Evolutionary conservation across 2,888 invertebrate genomes (phyloP).

Genomic region (Lepidochitona cinerea): DNA sequence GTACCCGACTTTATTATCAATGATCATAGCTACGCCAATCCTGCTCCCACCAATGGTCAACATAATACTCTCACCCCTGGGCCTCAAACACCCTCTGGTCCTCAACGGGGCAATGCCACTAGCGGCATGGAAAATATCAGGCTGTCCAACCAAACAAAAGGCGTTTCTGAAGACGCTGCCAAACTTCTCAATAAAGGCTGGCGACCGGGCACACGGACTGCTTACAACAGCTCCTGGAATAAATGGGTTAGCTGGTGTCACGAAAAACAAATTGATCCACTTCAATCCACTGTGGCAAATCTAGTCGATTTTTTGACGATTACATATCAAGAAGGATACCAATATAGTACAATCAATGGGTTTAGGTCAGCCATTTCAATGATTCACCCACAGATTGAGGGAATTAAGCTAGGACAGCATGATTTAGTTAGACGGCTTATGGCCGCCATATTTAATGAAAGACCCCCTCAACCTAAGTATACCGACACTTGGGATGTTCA

Average conservation of each 20-base stretch:
- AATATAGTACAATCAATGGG: conserved; percentile 9
- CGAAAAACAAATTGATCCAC: conserved; percentile 13
- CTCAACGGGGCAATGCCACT: not conserved
- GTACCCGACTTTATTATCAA: conserved; percentile 11
- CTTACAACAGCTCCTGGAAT: conserved; percentile 21
- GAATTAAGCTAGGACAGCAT: conserved; percentile 10
- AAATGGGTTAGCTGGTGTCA: conserved; percentile 21
- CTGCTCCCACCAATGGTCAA: conserved; percentile 5
- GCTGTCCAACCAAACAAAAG: conserved; percentile 1
- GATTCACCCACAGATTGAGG: conserved; percentile 10
- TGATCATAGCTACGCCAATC: conserved; percentile 9
- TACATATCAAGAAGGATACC: not conserved
- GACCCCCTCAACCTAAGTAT: conserved; percentile 15
- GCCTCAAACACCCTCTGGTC: conserved; percentile 10
- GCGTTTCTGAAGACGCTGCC: conserved; percentile 15
- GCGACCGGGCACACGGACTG: conserved; percentile 5
- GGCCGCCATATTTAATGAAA: conserved; percentile 17
- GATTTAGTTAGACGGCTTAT: conserved; percentile 8
- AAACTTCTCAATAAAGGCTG: conserved; percentile 5
- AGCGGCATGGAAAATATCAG: conserved; percentile 20
- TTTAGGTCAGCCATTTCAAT: conserved; percentile 15
- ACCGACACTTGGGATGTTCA: conserved; percentile 15
- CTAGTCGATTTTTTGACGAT: conserved; percentile 7
- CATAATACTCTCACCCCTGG: not conserved
- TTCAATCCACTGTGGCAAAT: conserved; percentile 18